Conservation (phyloP, 2,797 vertebrate genomes). For the Lagodon rhomboides region DNA sequence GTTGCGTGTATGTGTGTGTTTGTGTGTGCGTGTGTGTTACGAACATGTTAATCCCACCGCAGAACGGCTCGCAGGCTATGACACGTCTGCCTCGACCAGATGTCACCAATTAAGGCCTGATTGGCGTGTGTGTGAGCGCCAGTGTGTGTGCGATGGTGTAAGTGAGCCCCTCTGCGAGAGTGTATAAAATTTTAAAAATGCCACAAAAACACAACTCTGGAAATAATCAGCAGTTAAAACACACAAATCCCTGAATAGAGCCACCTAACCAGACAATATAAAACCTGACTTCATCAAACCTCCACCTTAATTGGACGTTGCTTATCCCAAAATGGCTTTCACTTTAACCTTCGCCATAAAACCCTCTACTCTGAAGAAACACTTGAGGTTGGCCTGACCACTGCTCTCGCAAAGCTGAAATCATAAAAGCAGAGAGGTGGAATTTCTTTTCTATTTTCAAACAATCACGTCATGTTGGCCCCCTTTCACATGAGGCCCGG, state of each 20-base stretch:
- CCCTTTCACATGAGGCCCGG: not conserved
- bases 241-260: conserved; percentile 44
- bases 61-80: conserved; percentile 30
- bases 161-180: conserved; percentile 18
- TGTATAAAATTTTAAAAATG: conserved; percentile 44
- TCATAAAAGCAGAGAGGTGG: conserved; percentile 25
- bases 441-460: conserved; percentile 30
- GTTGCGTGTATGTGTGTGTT: conserved; percentile 17
- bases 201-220: conserved; percentile 57
- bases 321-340: conserved; percentile 29
- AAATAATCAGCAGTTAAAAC: conserved; percentile 52
- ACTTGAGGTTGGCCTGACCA: conserved; percentile 53
- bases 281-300: conserved; percentile 60
- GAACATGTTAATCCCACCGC: conserved; percentile 52
- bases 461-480: not conserved
- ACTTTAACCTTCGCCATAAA: conserved; percentile 47
- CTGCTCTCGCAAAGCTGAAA: conserved; percentile 36
- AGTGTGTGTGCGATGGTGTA: conserved; percentile 13
- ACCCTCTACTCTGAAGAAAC: conserved; percentile 29
- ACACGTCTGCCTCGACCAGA: conserved; percentile 67
- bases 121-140: conserved; percentile 32
- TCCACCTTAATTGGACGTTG: conserved; percentile 62
- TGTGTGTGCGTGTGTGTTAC: conserved; percentile 24
- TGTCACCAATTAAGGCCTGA: conserved; percentile 71
- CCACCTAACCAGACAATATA: conserved; percentile 57